phyloP scores from a whole-genome alignment of 92 coral and sea anemone genomes.

The Phenganax stokvisi region DNA sequence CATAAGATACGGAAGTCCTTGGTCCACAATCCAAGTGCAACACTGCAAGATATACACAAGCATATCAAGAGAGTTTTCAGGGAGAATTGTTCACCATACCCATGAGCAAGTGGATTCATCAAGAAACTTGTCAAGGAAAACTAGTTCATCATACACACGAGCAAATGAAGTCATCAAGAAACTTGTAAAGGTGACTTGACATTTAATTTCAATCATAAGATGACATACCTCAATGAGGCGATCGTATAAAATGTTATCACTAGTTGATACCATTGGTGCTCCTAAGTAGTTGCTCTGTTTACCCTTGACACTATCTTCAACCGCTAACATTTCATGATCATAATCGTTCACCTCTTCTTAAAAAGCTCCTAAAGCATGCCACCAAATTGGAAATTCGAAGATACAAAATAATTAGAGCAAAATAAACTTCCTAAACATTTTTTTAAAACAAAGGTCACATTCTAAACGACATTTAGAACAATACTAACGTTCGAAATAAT shows the following conservation, averaged over 20 bases:
- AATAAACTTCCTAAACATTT: too few species aligned
- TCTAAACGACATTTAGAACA: too few species aligned
- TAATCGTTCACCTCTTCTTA: too few species aligned
- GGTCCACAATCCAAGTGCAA: slow-evolving; percentile 73
- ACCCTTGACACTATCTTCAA: slow-evolving; percentile 58
- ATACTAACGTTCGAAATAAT: too few species aligned
- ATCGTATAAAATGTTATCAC: slow-evolving; percentile 15
- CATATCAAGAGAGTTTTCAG: not conserved
- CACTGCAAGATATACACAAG: slow-evolving; percentile 39
- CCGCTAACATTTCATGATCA: slow-evolving; percentile 55
- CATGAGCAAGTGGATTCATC: not conserved
- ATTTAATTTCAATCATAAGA: not conserved
- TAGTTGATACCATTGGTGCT: not conserved
- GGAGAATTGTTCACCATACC: not conserved
- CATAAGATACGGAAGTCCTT: slow-evolving; percentile 59
- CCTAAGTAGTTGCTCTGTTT: slow-evolving; percentile 53
- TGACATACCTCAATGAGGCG: slow-evolving; percentile 23
- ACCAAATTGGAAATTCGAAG: too few species aligned
- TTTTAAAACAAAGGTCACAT: too few species aligned
- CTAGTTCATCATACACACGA: not conserved
- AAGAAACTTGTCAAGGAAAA: not conserved
- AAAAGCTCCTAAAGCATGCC: too few species aligned
- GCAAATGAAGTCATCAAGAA: not conserved
- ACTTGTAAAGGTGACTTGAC: not conserved
- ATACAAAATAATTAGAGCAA: too few species aligned